Conservation (phyloP, 2,113 vertebrate genomes). For the Andinoacara biseriatus region DNA sequence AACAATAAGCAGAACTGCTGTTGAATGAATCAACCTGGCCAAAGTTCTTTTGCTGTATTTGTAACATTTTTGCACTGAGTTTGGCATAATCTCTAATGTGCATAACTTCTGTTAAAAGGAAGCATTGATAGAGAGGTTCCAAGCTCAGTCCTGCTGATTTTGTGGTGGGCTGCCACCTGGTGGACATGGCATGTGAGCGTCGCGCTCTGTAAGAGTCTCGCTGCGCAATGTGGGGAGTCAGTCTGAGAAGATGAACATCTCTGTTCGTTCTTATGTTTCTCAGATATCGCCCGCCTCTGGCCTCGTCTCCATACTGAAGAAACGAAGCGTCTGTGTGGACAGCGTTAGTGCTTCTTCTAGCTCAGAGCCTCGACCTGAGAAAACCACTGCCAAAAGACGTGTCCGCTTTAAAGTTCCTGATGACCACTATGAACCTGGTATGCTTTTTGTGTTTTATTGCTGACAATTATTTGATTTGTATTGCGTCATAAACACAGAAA, state of each 20-base stretch:
- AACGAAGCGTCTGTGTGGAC: constrained; percentile 68
- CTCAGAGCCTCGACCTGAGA: constrained; percentile 73
- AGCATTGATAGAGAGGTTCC: not conserved
- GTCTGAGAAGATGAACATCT: not conserved
- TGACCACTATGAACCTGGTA: constrained; percentile 90
- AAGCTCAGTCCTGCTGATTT: constrained; percentile 7
- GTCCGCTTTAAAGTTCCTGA: constrained; percentile 93
- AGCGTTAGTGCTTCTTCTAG: constrained; percentile 66
- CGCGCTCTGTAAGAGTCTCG: not conserved
- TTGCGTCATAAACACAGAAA: not conserved
- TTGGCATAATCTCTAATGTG: not conserved
- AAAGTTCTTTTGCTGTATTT: constrained; percentile 1
- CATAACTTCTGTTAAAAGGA: not conserved
- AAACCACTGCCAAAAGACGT: constrained; percentile 83
- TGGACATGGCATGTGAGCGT: not conserved
- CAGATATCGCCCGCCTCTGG: constrained; percentile 88
- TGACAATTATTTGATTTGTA: not conserved
- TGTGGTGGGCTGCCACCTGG: constrained; percentile 33
- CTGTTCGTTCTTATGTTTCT: not conserved
- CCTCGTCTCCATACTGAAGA: constrained; percentile 95
- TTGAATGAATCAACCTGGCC: not conserved
- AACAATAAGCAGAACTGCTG: not conserved
- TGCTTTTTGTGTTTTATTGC: constrained; percentile 10
- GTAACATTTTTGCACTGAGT: not conserved
- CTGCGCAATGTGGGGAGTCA: not conserved